These are phyloP conservation scores for Bos javanicus DNA, from an alignment of 2,113 vertebrate species.

Conservation along the genomic window DNA sequence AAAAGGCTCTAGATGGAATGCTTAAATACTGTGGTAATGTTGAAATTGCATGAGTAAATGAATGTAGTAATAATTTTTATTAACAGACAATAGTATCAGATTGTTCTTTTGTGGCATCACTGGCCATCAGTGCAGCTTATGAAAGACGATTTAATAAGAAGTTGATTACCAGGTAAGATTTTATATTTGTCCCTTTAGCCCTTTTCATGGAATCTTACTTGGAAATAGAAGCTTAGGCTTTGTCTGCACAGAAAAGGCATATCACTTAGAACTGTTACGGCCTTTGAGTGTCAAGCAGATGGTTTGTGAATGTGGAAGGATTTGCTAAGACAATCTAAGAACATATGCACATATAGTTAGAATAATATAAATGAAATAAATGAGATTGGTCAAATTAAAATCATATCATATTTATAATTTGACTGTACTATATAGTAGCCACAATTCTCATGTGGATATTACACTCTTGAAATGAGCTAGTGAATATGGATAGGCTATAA, in stretches of 20 bases:
- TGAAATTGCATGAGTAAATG: not conserved
- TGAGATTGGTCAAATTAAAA: not conserved
- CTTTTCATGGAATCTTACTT: constrained; percentile 12
- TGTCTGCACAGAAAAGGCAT: not conserved
- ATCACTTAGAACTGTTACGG: not conserved
- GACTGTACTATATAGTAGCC: not conserved
- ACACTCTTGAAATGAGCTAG: not conserved
- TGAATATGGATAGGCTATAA: not conserved
- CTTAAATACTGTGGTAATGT: not conserved
- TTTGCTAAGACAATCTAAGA: not conserved
- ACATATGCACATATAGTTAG: not conserved
- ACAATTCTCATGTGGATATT: not conserved
- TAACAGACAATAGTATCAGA: constrained; percentile 97
- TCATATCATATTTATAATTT: not conserved
- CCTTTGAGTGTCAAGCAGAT: not conserved
- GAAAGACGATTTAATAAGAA: constrained; percentile 98
- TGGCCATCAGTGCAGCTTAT: constrained; percentile 98
- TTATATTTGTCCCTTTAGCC: not conserved
- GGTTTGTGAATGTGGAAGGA: not conserved
- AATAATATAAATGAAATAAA: not conserved
- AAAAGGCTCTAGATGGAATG: not conserved
- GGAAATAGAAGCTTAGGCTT: not conserved
- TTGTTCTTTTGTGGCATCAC: constrained; percentile 97
- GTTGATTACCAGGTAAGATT: constrained; percentile 93
- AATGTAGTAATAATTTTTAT: constrained; percentile 7